A percentile compares a stretch with the other conserved stretches of the same genome.
Conservation (phyloP, 2,797 vertebrate species). For the Streptopelia turtur region DNA sequence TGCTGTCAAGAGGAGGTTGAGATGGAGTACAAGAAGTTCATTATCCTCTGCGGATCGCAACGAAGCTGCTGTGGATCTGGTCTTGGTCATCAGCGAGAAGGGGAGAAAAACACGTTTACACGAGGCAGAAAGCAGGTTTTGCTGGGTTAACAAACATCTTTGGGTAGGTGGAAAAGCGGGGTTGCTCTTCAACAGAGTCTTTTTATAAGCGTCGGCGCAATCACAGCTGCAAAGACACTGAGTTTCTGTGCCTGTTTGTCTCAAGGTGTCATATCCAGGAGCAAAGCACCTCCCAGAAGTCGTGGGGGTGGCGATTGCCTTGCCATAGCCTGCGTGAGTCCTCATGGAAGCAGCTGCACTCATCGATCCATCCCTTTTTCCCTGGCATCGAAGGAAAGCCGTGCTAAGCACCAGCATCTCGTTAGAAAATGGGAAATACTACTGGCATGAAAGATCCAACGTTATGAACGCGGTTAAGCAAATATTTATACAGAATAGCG, state of each 20-base stretch:
- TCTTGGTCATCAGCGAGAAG: fast-evolving
- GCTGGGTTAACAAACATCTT: not conserved
- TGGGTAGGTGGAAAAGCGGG: not conserved
- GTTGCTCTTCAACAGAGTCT: not conserved
- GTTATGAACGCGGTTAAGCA: not conserved
- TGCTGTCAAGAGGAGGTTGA: not conserved
- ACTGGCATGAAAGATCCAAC: not conserved
- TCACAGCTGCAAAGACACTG: not conserved
- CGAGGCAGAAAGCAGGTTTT: not conserved
- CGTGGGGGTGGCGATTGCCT: not conserved
- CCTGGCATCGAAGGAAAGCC: fast-evolving
- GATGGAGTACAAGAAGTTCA: fast-evolving
- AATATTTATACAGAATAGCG: not conserved
- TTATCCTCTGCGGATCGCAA: not conserved
- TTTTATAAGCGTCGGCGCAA: not conserved
- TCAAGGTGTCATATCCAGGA: not conserved
- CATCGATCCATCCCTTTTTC: not conserved
- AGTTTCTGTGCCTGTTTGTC: not conserved
- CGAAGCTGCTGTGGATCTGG: not conserved
- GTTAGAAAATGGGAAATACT: not conserved
- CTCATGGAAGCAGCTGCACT: not conserved
- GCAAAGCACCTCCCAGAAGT: not conserved
- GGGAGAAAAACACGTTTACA: not conserved
- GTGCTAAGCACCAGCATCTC: not conserved
- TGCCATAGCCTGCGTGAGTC: fast-evolving